Evolutionary conservation across 2,113 vertebrate species (phyloP).

Genomic region (Channa argus): DNA sequence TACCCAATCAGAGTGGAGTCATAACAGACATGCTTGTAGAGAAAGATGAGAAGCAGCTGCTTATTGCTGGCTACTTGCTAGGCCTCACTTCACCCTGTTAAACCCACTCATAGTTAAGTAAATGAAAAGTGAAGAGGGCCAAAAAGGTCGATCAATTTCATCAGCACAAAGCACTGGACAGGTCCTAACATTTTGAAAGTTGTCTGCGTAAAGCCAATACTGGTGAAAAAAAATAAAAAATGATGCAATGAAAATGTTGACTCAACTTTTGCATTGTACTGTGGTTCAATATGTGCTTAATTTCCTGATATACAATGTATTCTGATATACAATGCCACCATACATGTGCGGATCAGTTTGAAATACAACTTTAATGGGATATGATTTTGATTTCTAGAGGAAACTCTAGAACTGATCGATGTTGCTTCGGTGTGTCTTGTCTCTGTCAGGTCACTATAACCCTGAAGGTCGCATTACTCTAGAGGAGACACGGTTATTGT

Average conservation of each 20-base stretch:
- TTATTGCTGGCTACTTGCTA: conserved; percentile 59
- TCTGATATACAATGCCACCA: too few species aligned
- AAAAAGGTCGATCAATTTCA: conserved; percentile 19
- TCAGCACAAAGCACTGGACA: not conserved
- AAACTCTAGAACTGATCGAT: too few species aligned
- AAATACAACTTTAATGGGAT: too few species aligned
- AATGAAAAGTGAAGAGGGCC: conserved; percentile 41
- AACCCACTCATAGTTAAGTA: conserved; percentile 50
- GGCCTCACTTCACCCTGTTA: conserved; percentile 37
- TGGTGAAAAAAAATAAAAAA: too few species aligned
- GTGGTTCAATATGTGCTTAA: too few species aligned
- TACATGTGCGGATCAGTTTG: too few species aligned
- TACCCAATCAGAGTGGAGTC: conserved; percentile 67
- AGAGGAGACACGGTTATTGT: conserved; percentile 13
- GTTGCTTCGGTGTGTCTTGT: conserved; percentile 1
- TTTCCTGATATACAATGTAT: too few species aligned
- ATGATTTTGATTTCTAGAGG: too few species aligned
- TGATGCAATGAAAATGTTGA: too few species aligned
- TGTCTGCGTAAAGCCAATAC: not conserved
- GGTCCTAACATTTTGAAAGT: conserved; percentile 4
- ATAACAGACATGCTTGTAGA: conserved; percentile 65
- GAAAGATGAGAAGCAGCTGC: conserved; percentile 79
- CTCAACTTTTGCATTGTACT: too few species aligned
- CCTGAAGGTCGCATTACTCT: conserved; percentile 23
- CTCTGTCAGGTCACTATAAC: conserved; percentile 2